Base-by-base conservation (phyloP, 2,888 invertebrate species). In the Bellardia bayeri region DNA sequence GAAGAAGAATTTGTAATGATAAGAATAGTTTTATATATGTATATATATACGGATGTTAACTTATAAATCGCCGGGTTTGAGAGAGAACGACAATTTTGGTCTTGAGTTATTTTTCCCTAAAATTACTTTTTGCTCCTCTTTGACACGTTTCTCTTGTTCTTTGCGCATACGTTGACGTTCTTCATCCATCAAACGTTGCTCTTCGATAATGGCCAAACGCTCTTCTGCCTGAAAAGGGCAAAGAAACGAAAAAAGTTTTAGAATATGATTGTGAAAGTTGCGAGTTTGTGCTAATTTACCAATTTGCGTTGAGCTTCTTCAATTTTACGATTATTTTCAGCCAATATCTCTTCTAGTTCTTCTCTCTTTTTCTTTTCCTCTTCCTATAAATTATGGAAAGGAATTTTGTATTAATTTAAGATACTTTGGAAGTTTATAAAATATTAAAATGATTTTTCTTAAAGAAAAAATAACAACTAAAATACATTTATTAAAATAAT, bases 251-350 rank as follows among this genome's bases (percentile, higher is more conserved):
- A n/a, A 33, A 13, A 7, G 56, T 56, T 66, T 45, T 64, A 14
- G 40, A 7, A 11, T 49, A 56, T 13, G 37, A 1, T 54, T 56
- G 7, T 40, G 6, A 49, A 6, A 37, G 30, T 11, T 23, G 23
- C 1, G 23, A 23, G 30, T 13, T 30, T 1, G 7, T 9, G 2
- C 3, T 9, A 58, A 94, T 95, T 95, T 94, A 99, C 99, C 96
- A 99, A 95, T 96, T 98, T 98, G 93, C 97, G 96, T 95, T 98
- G 98, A 90, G 98, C 98, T 94, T 99, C 98, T 94, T 99, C 98
- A 90, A 99, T 98, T 95, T 98, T 99, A 94, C 96, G 96, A 95
- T 98, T 98, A 95, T 99, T 99, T 95, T 99, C 99, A 91, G 98
- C 98, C 96, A 99, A 96, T 94, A 99, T 99, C 94, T 96, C 96